Conservation (phyloP, 2,113 vertebrate genomes). For the Sorex fumeus region DNA sequence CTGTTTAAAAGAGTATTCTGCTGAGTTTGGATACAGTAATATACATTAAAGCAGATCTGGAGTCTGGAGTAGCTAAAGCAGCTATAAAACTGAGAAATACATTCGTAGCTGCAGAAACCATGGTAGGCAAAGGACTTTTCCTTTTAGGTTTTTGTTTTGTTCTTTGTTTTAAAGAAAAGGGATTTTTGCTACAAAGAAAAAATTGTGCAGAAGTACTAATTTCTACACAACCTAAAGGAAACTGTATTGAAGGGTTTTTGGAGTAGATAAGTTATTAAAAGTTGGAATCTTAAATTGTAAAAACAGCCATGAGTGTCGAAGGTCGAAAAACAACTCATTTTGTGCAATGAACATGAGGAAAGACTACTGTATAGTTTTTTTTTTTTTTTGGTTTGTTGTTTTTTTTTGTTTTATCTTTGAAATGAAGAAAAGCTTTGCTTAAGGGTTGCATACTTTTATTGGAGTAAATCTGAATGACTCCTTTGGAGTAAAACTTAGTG, state of each 20-base stretch:
- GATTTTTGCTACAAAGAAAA: no score
- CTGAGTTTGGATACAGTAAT: not conserved
- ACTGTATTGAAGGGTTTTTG: conserved; percentile 80
- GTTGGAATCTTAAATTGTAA: conserved; percentile 87
- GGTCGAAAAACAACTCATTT: conserved; percentile 89
- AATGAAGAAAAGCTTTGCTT: conserved; percentile 91
- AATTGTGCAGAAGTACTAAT: no score
- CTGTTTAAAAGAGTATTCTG: conserved; percentile 80
- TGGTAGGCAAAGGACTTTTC: not conserved
- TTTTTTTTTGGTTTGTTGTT: conserved; percentile 14
- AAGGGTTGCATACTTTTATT: conserved; percentile 91
- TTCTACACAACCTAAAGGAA: conserved; percentile 61
- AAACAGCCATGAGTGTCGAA: conserved; percentile 88
- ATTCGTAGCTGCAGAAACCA: no score
- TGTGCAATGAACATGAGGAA: conserved; percentile 91
- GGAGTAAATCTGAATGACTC: conserved; percentile 93
- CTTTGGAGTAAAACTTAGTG: conserved; percentile 91
- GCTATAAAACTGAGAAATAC: no score
- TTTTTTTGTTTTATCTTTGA: conserved; percentile 72
- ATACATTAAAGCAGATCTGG: no score
- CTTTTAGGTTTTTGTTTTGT: no score
- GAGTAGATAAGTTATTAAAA: conserved; percentile 83
- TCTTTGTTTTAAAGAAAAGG: no score
- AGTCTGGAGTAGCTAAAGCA: no score
- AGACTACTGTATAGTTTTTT: conserved; percentile 91